Conservation (phyloP, 1,140 invertebrate species). For the Drosophila sp. region DNA sequence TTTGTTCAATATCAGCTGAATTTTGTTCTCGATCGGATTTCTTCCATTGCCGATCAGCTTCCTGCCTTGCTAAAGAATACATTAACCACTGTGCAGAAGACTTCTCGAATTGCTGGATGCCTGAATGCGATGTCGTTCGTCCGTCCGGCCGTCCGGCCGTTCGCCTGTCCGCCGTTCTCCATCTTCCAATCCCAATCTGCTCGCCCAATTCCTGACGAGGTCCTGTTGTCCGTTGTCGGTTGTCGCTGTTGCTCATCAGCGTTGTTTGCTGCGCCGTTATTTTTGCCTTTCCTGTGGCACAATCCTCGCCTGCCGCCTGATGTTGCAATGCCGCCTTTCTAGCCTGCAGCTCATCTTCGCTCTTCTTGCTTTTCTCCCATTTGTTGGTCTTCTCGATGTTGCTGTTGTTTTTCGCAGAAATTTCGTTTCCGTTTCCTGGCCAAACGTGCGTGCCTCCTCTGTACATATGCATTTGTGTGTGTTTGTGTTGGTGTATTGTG, state of each 20-base stretch:
- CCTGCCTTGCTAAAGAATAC: too few relatives aligned
- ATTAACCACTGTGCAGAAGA: constrained; percentile 10
- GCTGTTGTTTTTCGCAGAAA: constrained; percentile 79
- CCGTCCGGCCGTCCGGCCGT: not conserved
- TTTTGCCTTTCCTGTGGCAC: constrained; percentile 68
- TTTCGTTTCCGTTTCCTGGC: constrained; percentile 82
- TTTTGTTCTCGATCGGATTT: too few relatives aligned
- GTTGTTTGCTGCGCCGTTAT: constrained; percentile 80
- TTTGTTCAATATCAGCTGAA: too few relatives aligned
- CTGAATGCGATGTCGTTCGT: not conserved
- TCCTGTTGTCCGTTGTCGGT: constrained; percentile 11
- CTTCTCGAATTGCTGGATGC: constrained; percentile 6
- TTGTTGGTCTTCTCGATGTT: constrained; percentile 49
- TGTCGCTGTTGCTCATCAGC: constrained; percentile 77
- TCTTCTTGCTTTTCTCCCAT: constrained; percentile 46
- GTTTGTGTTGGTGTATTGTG: constrained; percentile 13
- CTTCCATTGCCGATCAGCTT: not conserved
- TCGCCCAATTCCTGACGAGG: not conserved
- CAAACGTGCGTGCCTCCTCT: constrained; percentile 67
- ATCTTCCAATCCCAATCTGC: not conserved
- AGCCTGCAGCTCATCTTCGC: constrained; percentile 54
- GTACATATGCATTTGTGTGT: constrained; percentile 17
- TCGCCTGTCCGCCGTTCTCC: not conserved
- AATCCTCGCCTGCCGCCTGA: not conserved
- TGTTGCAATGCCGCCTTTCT: constrained; percentile 22